phyloP scores from a whole-genome alignment of 2,888 invertebrate genomes.

The Apodemia mormo region DNA sequence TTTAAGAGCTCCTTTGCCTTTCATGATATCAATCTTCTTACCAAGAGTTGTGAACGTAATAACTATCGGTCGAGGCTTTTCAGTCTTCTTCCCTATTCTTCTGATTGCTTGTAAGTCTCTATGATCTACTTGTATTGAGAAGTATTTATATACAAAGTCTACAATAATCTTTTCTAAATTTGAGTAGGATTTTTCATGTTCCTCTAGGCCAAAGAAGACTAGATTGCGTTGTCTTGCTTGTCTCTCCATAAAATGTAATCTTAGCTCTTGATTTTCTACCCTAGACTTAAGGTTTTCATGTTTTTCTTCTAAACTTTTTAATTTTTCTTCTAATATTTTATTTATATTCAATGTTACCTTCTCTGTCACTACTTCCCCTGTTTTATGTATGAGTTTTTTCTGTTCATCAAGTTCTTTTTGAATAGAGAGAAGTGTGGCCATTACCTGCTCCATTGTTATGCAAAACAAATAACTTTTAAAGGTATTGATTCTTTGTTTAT shows the following conservation, averaged over 20 bases:
- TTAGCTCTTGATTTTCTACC: neutral
- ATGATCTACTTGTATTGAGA: slow-evolving; percentile 9
- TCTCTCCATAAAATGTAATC: slow-evolving; percentile 18
- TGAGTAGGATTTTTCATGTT: slow-evolving; percentile 23
- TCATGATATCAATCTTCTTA: slow-evolving; percentile 25
- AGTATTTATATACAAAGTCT: slow-evolving; percentile 18
- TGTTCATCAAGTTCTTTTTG: slow-evolving; percentile 6
- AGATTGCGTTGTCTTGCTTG: slow-evolving; percentile 24
- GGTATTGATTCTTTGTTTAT: neutral
- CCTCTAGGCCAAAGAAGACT: slow-evolving; percentile 27
- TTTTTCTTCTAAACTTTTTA: too few relatives aligned
- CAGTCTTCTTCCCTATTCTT: slow-evolving; percentile 23
- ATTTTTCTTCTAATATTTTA: too few relatives aligned
- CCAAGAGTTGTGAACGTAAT: slow-evolving; percentile 25
- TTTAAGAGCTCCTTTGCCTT: slow-evolving; percentile 20
- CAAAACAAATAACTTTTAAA: neutral
- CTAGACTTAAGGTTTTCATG: too few relatives aligned
- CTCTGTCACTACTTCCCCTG: neutral
- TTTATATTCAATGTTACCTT: neutral
- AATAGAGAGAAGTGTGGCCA: neutral
- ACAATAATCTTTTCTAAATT: slow-evolving; percentile 18
- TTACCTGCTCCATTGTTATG: neutral
- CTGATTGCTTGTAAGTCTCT: slow-evolving; percentile 22
- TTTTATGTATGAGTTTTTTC: neutral
- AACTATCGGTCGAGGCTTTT: slow-evolving; percentile 23